A percentile compares a stretch with the other conserved stretches of the same genome.
Evolutionary conservation across 2,888 invertebrate genomes (phyloP).

Genomic region (Hypena proboscidalis): DNA sequence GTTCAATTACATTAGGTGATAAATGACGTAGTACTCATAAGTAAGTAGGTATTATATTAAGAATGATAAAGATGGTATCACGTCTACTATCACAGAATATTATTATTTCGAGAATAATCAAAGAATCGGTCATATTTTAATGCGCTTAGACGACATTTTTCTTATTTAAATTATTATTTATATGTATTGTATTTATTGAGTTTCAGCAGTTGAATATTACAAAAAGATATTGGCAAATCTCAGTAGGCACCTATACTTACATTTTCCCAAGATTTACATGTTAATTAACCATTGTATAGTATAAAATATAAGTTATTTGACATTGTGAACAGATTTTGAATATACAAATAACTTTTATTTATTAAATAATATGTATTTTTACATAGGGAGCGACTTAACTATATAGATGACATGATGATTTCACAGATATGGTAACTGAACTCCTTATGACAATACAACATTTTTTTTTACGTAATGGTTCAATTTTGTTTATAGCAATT

Average conservation of each 20-base stretch:
- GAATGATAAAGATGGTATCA: conserved; percentile 76
- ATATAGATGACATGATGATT: conserved; percentile 37
- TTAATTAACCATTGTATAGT: conserved; percentile 37
- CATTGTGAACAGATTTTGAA: conserved; percentile 37
- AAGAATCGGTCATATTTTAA: conserved; percentile 61
- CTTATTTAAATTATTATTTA: conserved; percentile 50
- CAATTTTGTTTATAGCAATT: conserved; percentile 20
- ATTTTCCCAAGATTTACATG: conserved; percentile 47
- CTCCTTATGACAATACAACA: conserved; percentile 14
- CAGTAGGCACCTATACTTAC: conserved; percentile 52
- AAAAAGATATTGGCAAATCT: conserved; percentile 46
- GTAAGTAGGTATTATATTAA: conserved; percentile 43
- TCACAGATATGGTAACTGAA: conserved; percentile 29
- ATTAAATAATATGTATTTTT: conserved; percentile 22
- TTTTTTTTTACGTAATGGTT: conserved; percentile 6
- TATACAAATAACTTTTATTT: conserved; percentile 29
- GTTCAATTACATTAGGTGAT: conserved; percentile 52
- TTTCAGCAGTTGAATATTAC: conserved; percentile 32
- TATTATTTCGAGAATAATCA: conserved; percentile 74
- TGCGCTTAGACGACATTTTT: conserved; percentile 54
- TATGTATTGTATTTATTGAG: conserved; percentile 40
- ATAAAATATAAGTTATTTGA: conserved; percentile 39
- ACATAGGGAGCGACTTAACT: conserved; percentile 34
- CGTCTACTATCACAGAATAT: conserved; percentile 85
- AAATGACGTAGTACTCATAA: conserved; percentile 60